Evolutionary conservation across 2,888 invertebrate species (phyloP).

Genomic region (Monochamus alternatus): DNA sequence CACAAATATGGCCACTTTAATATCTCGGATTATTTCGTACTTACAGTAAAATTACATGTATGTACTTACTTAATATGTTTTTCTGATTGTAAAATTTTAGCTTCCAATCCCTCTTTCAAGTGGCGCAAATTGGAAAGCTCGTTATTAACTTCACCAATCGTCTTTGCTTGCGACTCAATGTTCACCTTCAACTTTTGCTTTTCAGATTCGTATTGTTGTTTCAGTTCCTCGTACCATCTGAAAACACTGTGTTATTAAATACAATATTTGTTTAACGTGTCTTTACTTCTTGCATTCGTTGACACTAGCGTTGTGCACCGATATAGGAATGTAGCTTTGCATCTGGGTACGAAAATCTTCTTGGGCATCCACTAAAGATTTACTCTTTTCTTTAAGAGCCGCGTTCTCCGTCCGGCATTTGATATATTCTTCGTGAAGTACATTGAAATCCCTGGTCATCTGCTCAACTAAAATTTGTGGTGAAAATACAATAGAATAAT

Average conservation of each 20-base stretch:
- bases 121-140: constrained; percentile 69
- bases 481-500: background rate
- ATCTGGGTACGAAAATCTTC: constrained; percentile 74
- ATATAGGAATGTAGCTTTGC: constrained; percentile 76
- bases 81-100: constrained; percentile 73
- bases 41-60: too few species aligned
- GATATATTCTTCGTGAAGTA: constrained; percentile 77
- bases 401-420: constrained; percentile 75
- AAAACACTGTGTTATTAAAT: constrained; percentile 31
- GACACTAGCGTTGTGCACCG: constrained; percentile 79
- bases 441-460: constrained; percentile 78
- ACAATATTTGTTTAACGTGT: constrained; percentile 9
- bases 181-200: constrained; percentile 75
- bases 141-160: constrained; percentile 71
- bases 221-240: constrained; percentile 83
- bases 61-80: constrained; percentile 69
- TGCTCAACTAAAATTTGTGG: constrained; percentile 73
- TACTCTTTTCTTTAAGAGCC: constrained; percentile 75
- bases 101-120: constrained; percentile 72
- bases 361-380: constrained; percentile 73
- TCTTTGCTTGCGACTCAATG: constrained; percentile 71
- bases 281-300: constrained; percentile 81
- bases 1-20: too few species aligned
- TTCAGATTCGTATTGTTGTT: constrained; percentile 81
- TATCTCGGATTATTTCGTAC: too few species aligned